Conservation (phyloP, 2,888 invertebrate genomes). For the Chaetogeoica ovagalla region DNA sequence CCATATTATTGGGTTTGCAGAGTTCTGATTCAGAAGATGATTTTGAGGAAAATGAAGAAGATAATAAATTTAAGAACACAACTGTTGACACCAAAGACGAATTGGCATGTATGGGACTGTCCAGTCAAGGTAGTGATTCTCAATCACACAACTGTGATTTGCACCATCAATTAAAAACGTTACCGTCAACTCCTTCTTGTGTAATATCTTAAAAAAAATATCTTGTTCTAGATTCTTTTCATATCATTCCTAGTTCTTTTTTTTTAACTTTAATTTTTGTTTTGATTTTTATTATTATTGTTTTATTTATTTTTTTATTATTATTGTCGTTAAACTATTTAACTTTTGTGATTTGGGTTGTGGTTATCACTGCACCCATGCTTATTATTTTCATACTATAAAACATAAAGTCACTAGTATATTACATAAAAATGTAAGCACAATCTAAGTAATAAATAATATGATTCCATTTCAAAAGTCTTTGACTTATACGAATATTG, state of each 20-base stretch:
- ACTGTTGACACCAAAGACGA: constrained; percentile 21
- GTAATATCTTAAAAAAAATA: constrained; percentile 39
- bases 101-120: constrained; percentile 9
- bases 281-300: constrained; percentile 22
- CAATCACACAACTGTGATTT: constrained; percentile 32
- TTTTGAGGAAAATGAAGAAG: constrained; percentile 52
- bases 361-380: constrained; percentile 17
- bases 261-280: too few species aligned
- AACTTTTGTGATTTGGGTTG: constrained; percentile 29
- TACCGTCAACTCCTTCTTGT: constrained; percentile 36
- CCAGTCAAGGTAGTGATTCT: constrained; percentile 51
- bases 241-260: constrained; percentile 26
- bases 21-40: constrained; percentile 54
- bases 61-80: constrained; percentile 31
- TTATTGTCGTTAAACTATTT: constrained; percentile 9
- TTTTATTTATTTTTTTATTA: constrained; percentile 14
- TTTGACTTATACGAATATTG: neutral
- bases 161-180: constrained; percentile 33
- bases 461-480: neutral
- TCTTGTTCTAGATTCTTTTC: neutral
- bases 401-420: neutral
- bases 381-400: neutral
- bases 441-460: constrained; percentile 2
- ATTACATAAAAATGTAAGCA: neutral
- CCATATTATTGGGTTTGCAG: constrained; percentile 40